Evolutionary conservation across 2,797 vertebrate species (phyloP).

Genomic region (Bucorvus abyssinicus): DNA sequence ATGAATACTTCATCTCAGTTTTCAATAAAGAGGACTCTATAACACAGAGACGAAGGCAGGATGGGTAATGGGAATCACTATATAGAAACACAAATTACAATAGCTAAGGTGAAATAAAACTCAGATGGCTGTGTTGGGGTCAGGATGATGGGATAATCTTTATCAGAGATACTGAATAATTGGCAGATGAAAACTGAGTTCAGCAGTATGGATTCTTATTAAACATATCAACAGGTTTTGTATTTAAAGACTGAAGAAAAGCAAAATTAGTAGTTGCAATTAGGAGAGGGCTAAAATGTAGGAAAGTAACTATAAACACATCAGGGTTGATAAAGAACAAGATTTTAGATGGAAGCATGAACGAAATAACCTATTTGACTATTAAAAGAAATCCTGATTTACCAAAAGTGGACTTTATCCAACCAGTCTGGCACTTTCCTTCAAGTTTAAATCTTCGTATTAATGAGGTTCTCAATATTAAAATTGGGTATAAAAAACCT

Average conservation of each 20-base stretch:
- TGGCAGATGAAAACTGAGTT: background rate
- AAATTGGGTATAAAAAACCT: background rate
- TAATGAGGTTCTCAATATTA: background rate
- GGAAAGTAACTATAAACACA: background rate
- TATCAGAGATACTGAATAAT: background rate
- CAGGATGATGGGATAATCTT: background rate
- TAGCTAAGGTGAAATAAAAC: background rate
- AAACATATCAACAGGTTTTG: background rate
- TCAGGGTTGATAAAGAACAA: background rate
- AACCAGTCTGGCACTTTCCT: background rate
- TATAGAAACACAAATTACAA: constrained; percentile 11
- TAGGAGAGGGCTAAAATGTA: background rate
- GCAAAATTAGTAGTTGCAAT: background rate
- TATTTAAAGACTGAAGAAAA: background rate
- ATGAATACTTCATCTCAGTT: background rate
- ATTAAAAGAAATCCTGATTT: background rate
- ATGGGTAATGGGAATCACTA: background rate
- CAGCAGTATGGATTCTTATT: background rate
- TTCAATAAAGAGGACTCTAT: background rate
- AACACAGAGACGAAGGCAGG: background rate
- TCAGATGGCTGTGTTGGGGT: background rate
- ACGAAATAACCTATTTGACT: background rate
- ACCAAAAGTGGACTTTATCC: background rate
- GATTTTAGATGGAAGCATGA: background rate
- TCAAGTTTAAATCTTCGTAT: background rate